phyloP scores from a whole-genome alignment of 2,888 invertebrate genomes.

The Sarcophaga caerulescens region DNA sequence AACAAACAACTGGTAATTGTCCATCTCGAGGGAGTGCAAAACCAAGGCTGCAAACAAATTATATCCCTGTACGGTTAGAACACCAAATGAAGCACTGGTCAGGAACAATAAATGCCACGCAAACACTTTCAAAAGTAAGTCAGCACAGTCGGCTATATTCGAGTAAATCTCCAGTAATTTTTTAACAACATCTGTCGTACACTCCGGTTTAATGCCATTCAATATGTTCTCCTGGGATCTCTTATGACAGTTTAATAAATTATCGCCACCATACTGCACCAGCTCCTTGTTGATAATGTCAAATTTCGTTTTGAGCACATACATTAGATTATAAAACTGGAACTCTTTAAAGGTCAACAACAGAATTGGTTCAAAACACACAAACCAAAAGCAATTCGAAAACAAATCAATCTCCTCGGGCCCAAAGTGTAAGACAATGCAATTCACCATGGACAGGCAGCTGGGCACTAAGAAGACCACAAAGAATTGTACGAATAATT shows the following conservation, averaged over 20 bases:
- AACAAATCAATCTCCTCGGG: slow-evolving; percentile 29
- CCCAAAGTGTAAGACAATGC: slow-evolving; percentile 71
- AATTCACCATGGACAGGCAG: slow-evolving; percentile 74
- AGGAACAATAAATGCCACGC: slow-evolving; percentile 72
- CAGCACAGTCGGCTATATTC: slow-evolving; percentile 70
- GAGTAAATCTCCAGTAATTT: slow-evolving; percentile 71
- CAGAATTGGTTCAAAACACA: slow-evolving; percentile 74
- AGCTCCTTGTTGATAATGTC: slow-evolving; percentile 70
- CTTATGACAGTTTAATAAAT: not conserved
- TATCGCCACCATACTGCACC: slow-evolving; percentile 48
- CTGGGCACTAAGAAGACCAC: slow-evolving; percentile 70
- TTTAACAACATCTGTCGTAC: slow-evolving; percentile 65
- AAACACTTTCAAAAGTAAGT: slow-evolving; percentile 72
- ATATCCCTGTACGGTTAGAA: slow-evolving; percentile 74
- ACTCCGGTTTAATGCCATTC: not conserved
- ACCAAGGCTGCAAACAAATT: slow-evolving; percentile 73
- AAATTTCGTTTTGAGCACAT: slow-evolving; percentile 72
- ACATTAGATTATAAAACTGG: slow-evolving; percentile 74
- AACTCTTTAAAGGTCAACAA: slow-evolving; percentile 73
- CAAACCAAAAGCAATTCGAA: slow-evolving; percentile 73
- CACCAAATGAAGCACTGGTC: slow-evolving; percentile 72
- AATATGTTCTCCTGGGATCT: not conserved
- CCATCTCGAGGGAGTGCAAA: slow-evolving; percentile 70
- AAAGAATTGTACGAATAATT: slow-evolving; percentile 69
- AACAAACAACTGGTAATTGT: slow-evolving; percentile 70